Evolutionary conservation across 2,113 vertebrate genomes (phyloP), one percentile per base, ranked within the genome.

Genomic region (Zonotrichia leucophrys): DNA sequence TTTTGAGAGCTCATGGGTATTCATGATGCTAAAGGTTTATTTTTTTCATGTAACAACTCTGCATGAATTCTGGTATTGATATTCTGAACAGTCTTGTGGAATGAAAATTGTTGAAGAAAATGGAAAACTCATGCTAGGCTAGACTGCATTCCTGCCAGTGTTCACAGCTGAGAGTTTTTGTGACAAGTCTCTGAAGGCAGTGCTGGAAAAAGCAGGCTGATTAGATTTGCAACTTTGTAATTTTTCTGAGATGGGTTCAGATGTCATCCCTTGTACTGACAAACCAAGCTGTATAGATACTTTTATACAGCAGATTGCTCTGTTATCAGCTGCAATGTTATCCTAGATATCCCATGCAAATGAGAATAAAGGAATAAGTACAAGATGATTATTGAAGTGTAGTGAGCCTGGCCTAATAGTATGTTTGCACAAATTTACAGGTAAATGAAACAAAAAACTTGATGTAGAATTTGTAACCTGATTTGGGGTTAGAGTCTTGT

Each of bases 1-100:
- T 91, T 95, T 87, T 91, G 83, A 68, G 39, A 73, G 78, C 18
- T 83, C 8, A 0, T 92, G 50, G 72, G 60, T 94, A 88, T 96
- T 95, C 69, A 37, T 87, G 89, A 82, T 93, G 72, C 74, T 95
- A 79, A 95, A 94, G 5, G 12, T 73, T 62, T 79, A 16, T 37
- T 89, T 88, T 63, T 63, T 53, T 64, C 9, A 5, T 50, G 4
- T 37, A 89, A 59, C 20, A 63, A 3, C 20, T 92, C n/a, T 66
- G 13, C 55, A 12, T 70, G 24, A 84, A 42, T 37, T 68, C 73
- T 92, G n/a, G 78, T 10, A 4, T 15, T 8, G 6, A 17, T 83
- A 4, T 64, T 59, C n/a, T 2, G 5, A 55, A 39, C 27, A 47
- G 20, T 59, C 15, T 69, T n/a, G 9, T 66, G 49, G 59, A 81